Conservation (phyloP, 2,113 vertebrate species). For the Myiagra hebetior region DNA sequence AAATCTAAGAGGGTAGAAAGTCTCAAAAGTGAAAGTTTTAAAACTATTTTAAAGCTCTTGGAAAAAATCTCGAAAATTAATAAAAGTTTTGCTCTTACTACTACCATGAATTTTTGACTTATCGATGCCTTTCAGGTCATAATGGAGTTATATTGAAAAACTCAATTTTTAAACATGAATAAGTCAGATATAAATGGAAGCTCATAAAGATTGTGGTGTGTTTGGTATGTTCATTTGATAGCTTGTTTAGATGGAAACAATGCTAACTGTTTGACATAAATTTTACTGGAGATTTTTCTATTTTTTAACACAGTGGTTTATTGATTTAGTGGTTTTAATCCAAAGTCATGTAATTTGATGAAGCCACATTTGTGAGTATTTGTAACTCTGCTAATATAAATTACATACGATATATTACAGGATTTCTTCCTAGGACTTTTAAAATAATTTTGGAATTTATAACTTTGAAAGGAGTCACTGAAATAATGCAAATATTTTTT, state of each 20-base stretch:
- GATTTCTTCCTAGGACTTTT: not conserved
- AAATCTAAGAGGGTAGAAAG: not conserved
- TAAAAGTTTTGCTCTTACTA: not conserved
- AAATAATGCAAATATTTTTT: not conserved
- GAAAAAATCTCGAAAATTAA: not conserved
- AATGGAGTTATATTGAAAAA: not conserved
- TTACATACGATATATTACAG: not conserved
- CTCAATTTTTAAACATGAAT: slow-evolving; percentile 8
- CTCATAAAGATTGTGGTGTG: not conserved
- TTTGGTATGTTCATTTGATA: not conserved
- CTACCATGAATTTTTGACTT: not conserved
- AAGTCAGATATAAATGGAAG: slow-evolving; percentile 31
- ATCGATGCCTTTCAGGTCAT: not conserved
- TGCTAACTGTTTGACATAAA: not conserved
- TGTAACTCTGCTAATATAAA: not conserved
- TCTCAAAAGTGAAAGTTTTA: not conserved
- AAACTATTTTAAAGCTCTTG: not conserved
- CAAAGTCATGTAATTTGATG: not conserved
- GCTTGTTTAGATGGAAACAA: slow-evolving; percentile 1
- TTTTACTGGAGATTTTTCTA: not conserved
- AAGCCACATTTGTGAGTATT: not conserved
- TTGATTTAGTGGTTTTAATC: slow-evolving; percentile 2
- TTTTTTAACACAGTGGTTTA: slow-evolving; percentile 12
- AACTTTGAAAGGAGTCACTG: not conserved
- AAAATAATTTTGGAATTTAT: not conserved